phyloP scores from a whole-genome alignment of 1,140 invertebrate species.

The Calliphora vicina region DNA sequence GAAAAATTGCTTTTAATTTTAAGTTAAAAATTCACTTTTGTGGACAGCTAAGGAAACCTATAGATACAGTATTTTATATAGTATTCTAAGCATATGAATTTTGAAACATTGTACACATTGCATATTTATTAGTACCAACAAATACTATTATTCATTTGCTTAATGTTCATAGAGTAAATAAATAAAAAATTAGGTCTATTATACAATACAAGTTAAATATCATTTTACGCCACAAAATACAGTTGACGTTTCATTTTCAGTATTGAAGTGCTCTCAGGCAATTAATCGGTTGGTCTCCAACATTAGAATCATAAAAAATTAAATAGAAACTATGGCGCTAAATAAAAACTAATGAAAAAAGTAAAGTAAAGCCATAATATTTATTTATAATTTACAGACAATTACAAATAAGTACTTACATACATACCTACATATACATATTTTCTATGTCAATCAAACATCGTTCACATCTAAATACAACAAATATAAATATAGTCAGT shows the following conservation, averaged over 20 bases:
- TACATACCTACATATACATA: background rate
- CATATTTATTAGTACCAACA: too few species aligned
- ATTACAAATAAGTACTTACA: background rate
- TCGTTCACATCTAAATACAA: background rate
- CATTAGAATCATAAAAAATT: background rate
- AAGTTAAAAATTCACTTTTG: too few species aligned
- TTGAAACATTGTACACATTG: too few species aligned
- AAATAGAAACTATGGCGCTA: conserved; percentile 22
- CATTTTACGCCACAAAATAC: background rate
- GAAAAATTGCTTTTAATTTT: too few species aligned
- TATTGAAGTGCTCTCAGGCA: background rate
- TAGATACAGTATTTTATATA: too few species aligned
- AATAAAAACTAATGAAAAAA: background rate
- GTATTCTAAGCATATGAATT: too few species aligned
- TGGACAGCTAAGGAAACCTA: too few species aligned
- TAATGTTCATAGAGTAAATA: too few species aligned
- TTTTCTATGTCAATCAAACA: conserved; percentile 31
- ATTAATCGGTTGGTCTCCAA: background rate
- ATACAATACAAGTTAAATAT: background rate
- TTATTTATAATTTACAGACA: too few species aligned
- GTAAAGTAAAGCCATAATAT: too few species aligned
- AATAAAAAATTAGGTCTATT: too few species aligned
- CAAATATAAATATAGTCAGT: background rate
- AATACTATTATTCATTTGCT: too few species aligned
- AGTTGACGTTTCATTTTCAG: background rate